Evolutionary conservation across 2,888 invertebrate genomes (phyloP).

Genomic region (Dichetophora obliterata): DNA sequence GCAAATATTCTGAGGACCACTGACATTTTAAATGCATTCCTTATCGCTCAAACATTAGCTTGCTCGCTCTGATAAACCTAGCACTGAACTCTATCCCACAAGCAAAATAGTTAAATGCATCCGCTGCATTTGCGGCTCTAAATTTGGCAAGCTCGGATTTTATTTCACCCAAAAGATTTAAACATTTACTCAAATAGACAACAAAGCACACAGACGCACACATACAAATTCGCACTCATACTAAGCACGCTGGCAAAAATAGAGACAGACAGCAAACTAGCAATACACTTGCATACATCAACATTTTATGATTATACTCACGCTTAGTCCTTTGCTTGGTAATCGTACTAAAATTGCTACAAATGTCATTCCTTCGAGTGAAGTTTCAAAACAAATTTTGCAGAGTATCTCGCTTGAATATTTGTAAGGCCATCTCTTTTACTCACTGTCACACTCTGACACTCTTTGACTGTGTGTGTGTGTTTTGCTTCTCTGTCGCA

Average conservation of each 20-base stretch:
- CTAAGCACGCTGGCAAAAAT: background rate
- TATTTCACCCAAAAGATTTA: constrained; percentile 27
- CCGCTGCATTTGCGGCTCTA: constrained; percentile 15
- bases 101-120: constrained; percentile 11
- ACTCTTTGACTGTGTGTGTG: background rate
- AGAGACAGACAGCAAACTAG: background rate
- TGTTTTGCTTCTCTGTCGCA: too few relatives aligned
- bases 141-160: constrained; percentile 26
- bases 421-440: background rate
- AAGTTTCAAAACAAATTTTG: background rate
- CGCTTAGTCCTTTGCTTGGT: background rate
- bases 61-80: too few relatives aligned
- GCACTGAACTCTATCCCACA: too few relatives aligned
- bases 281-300: background rate
- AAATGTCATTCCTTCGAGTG: background rate
- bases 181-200: constrained; percentile 5
- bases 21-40: too few relatives aligned
- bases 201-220: background rate
- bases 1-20: too few relatives aligned
- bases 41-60: too few relatives aligned
- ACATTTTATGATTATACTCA: constrained; percentile 10
- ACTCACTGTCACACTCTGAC: background rate
- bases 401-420: background rate
- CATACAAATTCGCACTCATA: background rate
- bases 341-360: background rate